Percentiles rank a stretch among this genome's conserved stretches.
phyloP scores from a whole-genome alignment of 2,113 vertebrate genomes.

The Steatornis caripensis region DNA sequence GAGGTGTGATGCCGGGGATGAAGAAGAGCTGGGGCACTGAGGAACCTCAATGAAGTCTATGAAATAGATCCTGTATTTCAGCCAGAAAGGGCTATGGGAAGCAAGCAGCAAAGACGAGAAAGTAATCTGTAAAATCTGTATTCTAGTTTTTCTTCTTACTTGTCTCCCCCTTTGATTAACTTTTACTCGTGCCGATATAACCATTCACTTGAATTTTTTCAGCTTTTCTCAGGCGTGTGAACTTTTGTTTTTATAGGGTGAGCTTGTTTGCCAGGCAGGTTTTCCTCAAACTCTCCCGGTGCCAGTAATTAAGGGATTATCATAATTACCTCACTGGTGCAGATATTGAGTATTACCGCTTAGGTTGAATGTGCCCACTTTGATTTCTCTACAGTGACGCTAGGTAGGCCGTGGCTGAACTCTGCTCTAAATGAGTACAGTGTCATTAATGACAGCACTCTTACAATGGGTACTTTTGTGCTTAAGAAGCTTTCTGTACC shows the following conservation, averaged over 20 bases:
- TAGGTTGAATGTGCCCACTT: constrained; percentile 19
- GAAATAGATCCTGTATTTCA: background rate
- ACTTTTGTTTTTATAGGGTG: background rate
- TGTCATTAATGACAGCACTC: constrained; percentile 2
- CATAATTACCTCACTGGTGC: constrained; percentile 32
- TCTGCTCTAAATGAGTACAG: constrained; percentile 27
- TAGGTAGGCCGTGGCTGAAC: constrained; percentile 27
- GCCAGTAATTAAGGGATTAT: constrained; percentile 65
- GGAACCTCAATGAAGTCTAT: background rate
- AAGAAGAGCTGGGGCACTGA: background rate
- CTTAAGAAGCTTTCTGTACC: constrained; percentile 28
- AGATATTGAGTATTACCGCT: constrained; percentile 7
- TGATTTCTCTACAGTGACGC: constrained; percentile 40
- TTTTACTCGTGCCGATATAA: background rate
- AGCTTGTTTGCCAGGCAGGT: constrained; percentile 47
- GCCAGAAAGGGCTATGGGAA: background rate
- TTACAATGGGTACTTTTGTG: constrained; percentile 42
- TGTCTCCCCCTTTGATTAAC: background rate
- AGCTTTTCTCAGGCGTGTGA: background rate
- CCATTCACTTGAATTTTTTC: background rate
- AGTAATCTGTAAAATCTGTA: background rate
- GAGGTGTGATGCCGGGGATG: background rate
- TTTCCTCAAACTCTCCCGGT: constrained; percentile 42
- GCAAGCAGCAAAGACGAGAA: background rate
- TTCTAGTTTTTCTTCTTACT: background rate